phyloP scores from a whole-genome alignment of 1,140 invertebrate genomes.

The Saccostrea cuccullata region DNA sequence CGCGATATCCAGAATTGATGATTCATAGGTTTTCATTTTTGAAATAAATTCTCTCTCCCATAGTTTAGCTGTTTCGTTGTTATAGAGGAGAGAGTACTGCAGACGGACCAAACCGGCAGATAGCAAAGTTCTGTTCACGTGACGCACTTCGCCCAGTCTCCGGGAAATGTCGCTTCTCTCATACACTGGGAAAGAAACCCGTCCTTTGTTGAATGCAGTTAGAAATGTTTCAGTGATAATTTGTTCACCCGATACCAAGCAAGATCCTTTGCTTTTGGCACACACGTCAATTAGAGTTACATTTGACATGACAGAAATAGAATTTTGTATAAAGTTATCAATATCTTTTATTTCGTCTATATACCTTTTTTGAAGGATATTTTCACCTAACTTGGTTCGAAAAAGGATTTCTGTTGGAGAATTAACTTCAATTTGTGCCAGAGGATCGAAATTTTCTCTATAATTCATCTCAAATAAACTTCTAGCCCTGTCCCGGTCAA shows the following conservation, averaged over 20 bases:
- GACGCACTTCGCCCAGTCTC: conserved; percentile 35
- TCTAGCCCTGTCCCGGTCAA: conserved; percentile 8
- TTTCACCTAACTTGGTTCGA: conserved; percentile 4
- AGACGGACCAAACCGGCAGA: conserved; percentile 18
- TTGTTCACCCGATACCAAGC: conserved; percentile 37
- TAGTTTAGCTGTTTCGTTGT: background rate
- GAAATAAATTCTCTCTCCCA: conserved; percentile 47
- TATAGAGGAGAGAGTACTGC: conserved; percentile 25
- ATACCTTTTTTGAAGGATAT: conserved; percentile 30
- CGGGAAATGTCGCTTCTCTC: background rate
- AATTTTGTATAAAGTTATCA: background rate
- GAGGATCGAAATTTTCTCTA: conserved; percentile 38
- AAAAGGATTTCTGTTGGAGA: conserved; percentile 12
- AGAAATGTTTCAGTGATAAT: conserved; percentile 22
- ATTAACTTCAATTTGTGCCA: conserved; percentile 30
- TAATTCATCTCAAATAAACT: conserved; percentile 35
- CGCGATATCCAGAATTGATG: conserved; percentile 32
- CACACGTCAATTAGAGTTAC: conserved; percentile 39
- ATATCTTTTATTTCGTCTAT: conserved; percentile 39
- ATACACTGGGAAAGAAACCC: conserved; percentile 29
- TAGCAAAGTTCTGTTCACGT: conserved; percentile 20
- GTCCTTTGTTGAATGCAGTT: background rate
- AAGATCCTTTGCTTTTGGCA: background rate
- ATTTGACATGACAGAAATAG: background rate
- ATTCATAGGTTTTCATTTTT: background rate